A percentile compares a stretch with the other conserved stretches of the same genome.
phyloP scores from a whole-genome alignment of 2,113 vertebrate species.

The Scalopus aquaticus region DNA sequence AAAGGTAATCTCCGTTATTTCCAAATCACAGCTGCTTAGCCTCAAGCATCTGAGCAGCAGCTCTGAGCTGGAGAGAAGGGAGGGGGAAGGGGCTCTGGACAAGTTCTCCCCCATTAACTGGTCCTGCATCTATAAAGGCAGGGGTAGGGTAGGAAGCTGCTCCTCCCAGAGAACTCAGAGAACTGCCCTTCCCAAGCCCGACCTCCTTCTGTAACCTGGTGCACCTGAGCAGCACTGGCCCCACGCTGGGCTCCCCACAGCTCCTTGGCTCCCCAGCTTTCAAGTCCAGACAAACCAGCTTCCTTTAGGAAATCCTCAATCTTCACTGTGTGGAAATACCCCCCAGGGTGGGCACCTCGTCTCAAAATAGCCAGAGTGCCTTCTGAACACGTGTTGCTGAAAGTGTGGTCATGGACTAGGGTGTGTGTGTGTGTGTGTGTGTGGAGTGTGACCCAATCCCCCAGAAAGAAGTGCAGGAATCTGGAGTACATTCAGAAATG shows the following conservation, averaged over 20 bases:
- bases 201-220: neutral
- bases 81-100: too few species aligned
- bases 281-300: neutral
- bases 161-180: neutral
- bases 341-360: neutral
- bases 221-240: neutral
- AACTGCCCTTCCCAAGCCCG: rapidly evolving
- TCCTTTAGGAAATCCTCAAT: neutral
- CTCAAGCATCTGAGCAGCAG: neutral
- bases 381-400: neutral
- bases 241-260: neutral
- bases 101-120: neutral
- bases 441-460: neutral
- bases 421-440: neutral
- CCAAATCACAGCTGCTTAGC: neutral
- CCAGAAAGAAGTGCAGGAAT: neutral
- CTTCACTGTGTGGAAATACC: neutral
- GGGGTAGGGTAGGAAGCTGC: neutral
- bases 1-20: neutral
- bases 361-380: neutral
- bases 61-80: neutral
- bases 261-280: neutral
- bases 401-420: neutral
- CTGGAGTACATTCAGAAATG: neutral
- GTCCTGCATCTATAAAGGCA: neutral